Percentiles rank a stretch among this genome's conserved stretches.
Conservation (phyloP, 2,797 vertebrate species). For the Pterois miles region DNA sequence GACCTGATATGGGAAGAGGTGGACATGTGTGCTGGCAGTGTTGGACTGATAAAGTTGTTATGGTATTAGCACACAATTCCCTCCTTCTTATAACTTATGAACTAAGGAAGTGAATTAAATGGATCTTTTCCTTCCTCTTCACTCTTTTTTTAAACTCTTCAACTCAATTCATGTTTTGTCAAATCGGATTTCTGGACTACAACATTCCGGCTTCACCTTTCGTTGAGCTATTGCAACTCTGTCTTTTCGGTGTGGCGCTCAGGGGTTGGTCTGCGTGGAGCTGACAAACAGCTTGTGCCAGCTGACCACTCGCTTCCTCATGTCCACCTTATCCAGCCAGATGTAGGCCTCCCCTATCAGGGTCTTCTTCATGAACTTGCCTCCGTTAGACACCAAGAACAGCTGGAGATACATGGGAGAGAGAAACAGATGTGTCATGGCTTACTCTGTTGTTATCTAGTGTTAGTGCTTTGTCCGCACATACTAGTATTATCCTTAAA, state of each 20-base stretch:
- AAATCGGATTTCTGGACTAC: conserved; percentile 1
- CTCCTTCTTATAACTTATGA: conserved; percentile 21
- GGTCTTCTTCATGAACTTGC: conserved; percentile 99
- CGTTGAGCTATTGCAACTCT: neutral
- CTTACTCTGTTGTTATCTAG: neutral
- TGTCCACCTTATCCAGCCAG: conserved; percentile 99
- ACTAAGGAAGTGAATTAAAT: conserved; percentile 37
- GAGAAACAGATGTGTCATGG: conserved; percentile 1
- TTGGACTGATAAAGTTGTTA: conserved; percentile 62
- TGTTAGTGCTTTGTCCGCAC: neutral
- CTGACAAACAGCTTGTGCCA: conserved; percentile 98
- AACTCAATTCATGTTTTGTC: neutral
- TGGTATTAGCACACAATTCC: conserved; percentile 59
- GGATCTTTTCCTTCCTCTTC: conserved; percentile 4
- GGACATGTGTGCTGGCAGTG: conserved; percentile 75
- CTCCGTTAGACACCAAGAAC: conserved; percentile 96
- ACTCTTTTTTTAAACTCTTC: neutral
- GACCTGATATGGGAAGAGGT: conserved; percentile 34
- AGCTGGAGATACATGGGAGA: conserved; percentile 79
- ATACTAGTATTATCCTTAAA: neutral
- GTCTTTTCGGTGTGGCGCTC: conserved; percentile 32
- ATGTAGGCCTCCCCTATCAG: conserved; percentile 98
- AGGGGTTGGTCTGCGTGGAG: conserved; percentile 89
- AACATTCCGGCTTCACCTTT: conserved; percentile 33
- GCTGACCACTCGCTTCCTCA: conserved; percentile 97